Conservation (phyloP, 2,113 vertebrate species). For the Chloropsis hardwickii region DNA sequence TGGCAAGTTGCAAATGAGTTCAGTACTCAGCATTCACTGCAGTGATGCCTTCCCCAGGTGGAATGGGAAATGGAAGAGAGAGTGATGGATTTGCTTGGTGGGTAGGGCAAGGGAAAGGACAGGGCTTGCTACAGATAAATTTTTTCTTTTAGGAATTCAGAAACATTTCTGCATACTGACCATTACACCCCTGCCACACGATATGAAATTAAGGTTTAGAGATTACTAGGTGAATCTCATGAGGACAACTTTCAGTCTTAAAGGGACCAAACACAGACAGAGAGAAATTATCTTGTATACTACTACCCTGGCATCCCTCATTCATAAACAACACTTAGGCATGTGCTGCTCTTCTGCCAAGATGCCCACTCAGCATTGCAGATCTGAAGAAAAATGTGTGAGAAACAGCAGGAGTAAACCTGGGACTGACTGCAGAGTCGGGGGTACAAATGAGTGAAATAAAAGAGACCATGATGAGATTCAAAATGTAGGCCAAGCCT, state of each 20-base stretch:
- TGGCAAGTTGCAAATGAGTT: constrained; percentile 8
- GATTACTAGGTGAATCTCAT: not conserved
- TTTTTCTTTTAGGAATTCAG: constrained; percentile 2
- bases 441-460: not conserved
- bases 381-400: not conserved
- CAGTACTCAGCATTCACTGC: constrained; percentile 15
- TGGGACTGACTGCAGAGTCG: not conserved
- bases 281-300: not conserved
- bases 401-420: not conserved
- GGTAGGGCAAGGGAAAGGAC: constrained; percentile 17
- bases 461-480: not conserved
- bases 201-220: not conserved
- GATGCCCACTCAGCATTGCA: not conserved
- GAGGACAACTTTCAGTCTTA: constrained; percentile 25
- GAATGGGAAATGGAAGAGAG: not conserved
- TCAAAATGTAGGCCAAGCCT: constrained; percentile 4
- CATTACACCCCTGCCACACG: not conserved
- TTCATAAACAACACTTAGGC: not conserved
- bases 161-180: not conserved
- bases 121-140: not conserved
- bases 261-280: not conserved
- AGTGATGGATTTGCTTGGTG: not conserved
- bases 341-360: not conserved
- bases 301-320: not conserved
- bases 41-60: not conserved